Base-by-base conservation (phyloP, 2,797 vertebrate species). In the Ctenosaura bakeri region DNA sequence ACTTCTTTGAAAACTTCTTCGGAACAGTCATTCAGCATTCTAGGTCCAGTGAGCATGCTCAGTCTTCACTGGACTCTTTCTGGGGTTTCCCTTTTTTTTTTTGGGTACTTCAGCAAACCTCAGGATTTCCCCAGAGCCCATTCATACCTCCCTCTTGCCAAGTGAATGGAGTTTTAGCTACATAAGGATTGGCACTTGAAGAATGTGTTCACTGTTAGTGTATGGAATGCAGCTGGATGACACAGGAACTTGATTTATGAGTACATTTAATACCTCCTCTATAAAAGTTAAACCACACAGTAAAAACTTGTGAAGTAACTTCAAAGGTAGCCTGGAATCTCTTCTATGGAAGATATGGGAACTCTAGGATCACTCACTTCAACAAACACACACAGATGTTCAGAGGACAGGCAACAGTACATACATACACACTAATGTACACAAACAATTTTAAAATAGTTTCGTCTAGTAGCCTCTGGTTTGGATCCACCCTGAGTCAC, bases 321-420 rank as follows among this genome's bases (percentile, higher is more conserved):
- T 96, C 94, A 96, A 96, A 96, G 94, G 90, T 90, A 90, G 85
- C 0, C 50, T 92, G 93, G 93, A 94, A 95, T 93, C 84, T 93
- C 74, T 86, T 88, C n/a, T 73, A 85, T 89, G 92, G 92, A 93
- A 95, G 88, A 79, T 1, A 94, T 0, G 35, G 85, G 29, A 86
- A 89, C 85, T 92, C 94, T 90, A 90, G 89, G 87, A 91, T 95
- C 94, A 93, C 88, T 91, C 87, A 71, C 0, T 13, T 0, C 10
- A 13, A 80, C 32, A 2, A 76, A 83, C 29, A 26, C 38, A 26
- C 59, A 66, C n/a, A 38, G 73, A 69, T 1, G 88, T 69, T 84
- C 38, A 78, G 79, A 59, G 83, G 6, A 83, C 46, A 29, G 88
- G 84, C 26, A 86, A 88, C 1, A 76, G 86, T 16, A 83, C 35